Evolutionary conservation across 2,888 invertebrate species (phyloP), one percentile per base, ranked within the genome.

Genomic region (Heteromurus nitidus): DNA sequence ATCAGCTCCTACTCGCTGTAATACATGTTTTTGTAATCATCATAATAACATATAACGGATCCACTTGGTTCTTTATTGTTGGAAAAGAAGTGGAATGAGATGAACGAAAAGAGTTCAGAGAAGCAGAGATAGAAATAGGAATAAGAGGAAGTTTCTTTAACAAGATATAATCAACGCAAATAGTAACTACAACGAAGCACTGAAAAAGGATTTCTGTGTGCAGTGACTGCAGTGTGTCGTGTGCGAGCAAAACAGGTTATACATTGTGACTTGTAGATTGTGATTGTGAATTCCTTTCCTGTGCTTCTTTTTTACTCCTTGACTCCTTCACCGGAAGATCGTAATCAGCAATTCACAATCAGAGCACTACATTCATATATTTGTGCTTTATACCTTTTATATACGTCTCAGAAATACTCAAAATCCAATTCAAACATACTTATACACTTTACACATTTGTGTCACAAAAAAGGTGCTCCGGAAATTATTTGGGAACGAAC

Each of bases 311-410:
- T 65, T 31, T 64, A 18, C 53, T 36, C 42, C 58, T 44, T 76
- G 55, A 69, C 68, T 76, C 18, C 44, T 22, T 16, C 36, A 80
- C 73, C 80, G 80, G 80, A 80, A 80, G 80, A 80, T 80, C 47
- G 18, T 80, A 70, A 80, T 80, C 80, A 73, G 68, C 44, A 62
- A 47, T 36, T 55, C 64, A 72, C 72, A 79, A 72, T 79, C 72
- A 72, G 65, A 79, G 50, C 74, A 74, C 36, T 26, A 58, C 55
- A 22, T 70, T 36, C 18, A 30, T 67, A 1, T 65, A 24, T 47
- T 47, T 30, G 28, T 70, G 36, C 31, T 42, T n/a, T n/a, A 55
- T 60, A 36, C 30, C 42, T 50, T 75, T 30, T 50, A 55, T 30
- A 18, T 75, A 24, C 22, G 53, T 58, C 20, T 30, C 31, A 55